These are phyloP conservation scores for Hyalella azteca DNA, from an alignment of 2,888 invertebrate species.

Conservation along the genomic window DNA sequence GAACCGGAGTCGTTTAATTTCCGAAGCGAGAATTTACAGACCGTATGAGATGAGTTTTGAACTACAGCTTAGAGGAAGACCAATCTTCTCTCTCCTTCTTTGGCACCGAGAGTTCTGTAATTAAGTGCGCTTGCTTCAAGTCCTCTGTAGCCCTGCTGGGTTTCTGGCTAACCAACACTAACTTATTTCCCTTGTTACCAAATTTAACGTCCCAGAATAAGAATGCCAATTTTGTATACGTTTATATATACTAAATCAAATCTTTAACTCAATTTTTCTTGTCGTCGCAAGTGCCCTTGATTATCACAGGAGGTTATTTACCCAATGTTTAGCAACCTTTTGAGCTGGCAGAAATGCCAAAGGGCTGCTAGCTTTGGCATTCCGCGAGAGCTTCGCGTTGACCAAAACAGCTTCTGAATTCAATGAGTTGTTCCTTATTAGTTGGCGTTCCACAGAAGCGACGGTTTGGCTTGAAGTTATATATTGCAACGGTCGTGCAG, in stretches of 20 bases:
- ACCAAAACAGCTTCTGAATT: background rate
- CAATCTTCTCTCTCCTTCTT: slow-evolving; percentile 15
- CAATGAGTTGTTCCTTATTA: slow-evolving; percentile 3
- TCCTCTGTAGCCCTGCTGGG: background rate
- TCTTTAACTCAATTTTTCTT: no score
- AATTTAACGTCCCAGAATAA: no score
- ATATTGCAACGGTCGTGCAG: background rate
- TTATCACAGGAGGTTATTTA: no score
- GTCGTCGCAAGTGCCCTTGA: no score
- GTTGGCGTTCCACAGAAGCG: background rate
- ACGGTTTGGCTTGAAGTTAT: background rate
- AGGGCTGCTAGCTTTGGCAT: background rate
- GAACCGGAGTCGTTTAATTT: background rate
- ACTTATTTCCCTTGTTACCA: no score
- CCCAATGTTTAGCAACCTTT: no score
- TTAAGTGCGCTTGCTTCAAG: background rate
- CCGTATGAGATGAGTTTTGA: background rate
- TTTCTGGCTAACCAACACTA: background rate
- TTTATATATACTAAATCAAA: no score
- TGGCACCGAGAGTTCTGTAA: slow-evolving; percentile 10
- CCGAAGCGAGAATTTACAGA: background rate
- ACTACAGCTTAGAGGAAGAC: background rate
- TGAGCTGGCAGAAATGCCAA: background rate
- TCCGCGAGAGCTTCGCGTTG: background rate
- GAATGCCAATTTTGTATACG: no score